Evolutionary conservation across 2,797 vertebrate genomes (phyloP).

Genomic region (Protonibea diacanthus): DNA sequence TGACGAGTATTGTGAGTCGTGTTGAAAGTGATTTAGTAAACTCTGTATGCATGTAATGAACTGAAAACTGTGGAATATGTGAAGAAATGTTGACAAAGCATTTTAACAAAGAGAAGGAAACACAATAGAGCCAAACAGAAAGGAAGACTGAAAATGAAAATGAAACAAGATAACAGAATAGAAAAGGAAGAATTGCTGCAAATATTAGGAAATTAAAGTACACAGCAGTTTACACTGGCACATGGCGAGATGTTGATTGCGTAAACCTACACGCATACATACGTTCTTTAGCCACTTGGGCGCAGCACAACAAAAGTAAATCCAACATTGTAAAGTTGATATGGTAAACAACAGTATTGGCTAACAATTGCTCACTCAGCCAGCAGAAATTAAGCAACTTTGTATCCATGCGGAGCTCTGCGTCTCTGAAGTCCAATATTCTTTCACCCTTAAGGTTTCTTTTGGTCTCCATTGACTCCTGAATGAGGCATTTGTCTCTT

Average conservation of each 20-base stretch:
- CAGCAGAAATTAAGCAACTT: background rate
- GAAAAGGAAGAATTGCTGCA: background rate
- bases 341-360: background rate
- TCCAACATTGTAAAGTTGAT: background rate
- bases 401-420: background rate
- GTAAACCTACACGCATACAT: background rate
- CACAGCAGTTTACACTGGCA: too few relatives aligned
- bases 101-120: background rate
- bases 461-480: background rate
- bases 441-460: background rate
- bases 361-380: background rate
- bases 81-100: background rate
- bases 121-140: background rate
- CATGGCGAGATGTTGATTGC: background rate
- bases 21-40: slow-evolving; percentile 58
- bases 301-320: background rate
- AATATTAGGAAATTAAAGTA: background rate
- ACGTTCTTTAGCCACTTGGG: background rate
- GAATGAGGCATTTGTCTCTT: background rate
- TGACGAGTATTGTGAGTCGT: slow-evolving; percentile 66
- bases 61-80: slow-evolving; percentile 1
- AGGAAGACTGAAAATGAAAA: background rate
- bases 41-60: slow-evolving; percentile 35
- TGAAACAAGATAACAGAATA: background rate
- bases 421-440: background rate